Base-by-base conservation (phyloP, 2,797 vertebrate genomes). In the Siniperca undulata region DNA sequence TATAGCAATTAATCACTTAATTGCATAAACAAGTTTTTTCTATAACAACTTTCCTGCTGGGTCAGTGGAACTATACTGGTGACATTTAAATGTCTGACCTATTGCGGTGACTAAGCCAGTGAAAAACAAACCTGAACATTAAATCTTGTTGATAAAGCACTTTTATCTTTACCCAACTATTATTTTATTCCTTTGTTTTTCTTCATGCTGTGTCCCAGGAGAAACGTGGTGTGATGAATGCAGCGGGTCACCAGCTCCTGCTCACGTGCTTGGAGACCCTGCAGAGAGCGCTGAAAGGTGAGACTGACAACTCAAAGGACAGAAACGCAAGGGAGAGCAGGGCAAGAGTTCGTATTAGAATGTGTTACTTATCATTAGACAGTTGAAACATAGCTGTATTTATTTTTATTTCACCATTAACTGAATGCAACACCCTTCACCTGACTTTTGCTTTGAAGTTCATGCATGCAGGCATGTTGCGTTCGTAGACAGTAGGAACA, bases 241-340 rank as follows among this genome's bases (percentile, higher is more conserved):
- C 97, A 0, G 96, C 97, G 56, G 97, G 97, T 65, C 98, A 99
- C 92, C 98, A 99, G 80, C 96, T 99, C 86, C 93, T 99, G 91
- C 97, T 99, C 85, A 97, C 94, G 93, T 99, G 97, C 86, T 92
- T 99, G 93, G 98, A 99, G 95, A 99, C 97, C 0, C 90, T 99
- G 89, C 99, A 99, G 94, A 98, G 97, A 91, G 99, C 99, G 1
- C 93, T 99, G 46, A 99, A 99, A 97, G 98, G 99, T 99, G 88
- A 94, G 86, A 2, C 56, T 7, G 60, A 40, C 70, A 70, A 27
- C 69, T 52, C 4, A 5, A 30, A 66, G 34, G 46, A 72, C 73
- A 42, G 38, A 72, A 53, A 70, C 67, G 42, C 44, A 59, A 24
- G 7, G 19, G 61, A 70, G 52, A 19, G 59, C 19, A 4, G 20